Conservation (phyloP, 2,113 vertebrate species). For the Isichthys henryi region DNA sequence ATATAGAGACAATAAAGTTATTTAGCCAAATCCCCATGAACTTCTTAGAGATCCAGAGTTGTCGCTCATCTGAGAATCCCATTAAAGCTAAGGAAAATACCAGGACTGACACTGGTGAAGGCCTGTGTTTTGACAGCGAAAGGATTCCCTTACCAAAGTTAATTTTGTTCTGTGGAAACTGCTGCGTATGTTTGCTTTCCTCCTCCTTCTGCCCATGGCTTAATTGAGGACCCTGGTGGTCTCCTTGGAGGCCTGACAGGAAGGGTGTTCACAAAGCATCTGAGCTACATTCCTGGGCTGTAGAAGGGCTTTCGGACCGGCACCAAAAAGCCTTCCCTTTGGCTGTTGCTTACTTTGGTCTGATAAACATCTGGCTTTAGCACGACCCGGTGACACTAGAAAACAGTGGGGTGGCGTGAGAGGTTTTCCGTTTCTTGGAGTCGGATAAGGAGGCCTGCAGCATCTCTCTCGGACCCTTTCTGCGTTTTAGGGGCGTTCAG, state of each 20-base stretch:
- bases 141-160: not conserved
- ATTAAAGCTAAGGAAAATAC: not conserved
- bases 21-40: not conserved
- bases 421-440: not conserved
- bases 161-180: not conserved
- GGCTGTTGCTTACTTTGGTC: not conserved
- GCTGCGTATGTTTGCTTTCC: not conserved
- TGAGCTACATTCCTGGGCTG: not conserved
- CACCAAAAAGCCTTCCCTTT: not conserved
- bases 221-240: constrained; percentile 13
- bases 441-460: not conserved
- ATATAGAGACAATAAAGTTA: not conserved
- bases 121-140: not conserved
- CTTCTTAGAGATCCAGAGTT: not conserved
- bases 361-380: not conserved
- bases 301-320: not conserved
- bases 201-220: not conserved
- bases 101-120: not conserved
- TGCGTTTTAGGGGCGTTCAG: not conserved
- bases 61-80: not conserved
- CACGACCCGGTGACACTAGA: not conserved
- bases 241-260: not conserved
- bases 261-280: not conserved
- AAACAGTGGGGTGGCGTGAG: not conserved
- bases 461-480: not conserved